Evolutionary conservation across 1,140 invertebrate species (phyloP).

Genomic region (Plutomurus gul): DNA sequence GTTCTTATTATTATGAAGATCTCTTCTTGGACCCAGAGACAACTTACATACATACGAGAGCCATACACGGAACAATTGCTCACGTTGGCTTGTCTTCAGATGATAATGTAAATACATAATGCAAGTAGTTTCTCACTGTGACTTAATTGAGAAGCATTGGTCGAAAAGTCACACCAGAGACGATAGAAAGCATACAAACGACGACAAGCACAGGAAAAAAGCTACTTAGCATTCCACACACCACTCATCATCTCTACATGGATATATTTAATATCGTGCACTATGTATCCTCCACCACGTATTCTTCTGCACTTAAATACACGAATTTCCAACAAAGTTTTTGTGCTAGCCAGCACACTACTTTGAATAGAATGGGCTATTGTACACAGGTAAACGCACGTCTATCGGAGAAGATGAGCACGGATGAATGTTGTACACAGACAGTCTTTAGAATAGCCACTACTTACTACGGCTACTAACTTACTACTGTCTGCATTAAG

Average conservation of each 20-base stretch:
- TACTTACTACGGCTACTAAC: too few relatives aligned
- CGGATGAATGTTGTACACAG: too few relatives aligned
- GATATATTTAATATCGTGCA: slow-evolving; percentile 22
- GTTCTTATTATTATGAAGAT: slow-evolving; percentile 20
- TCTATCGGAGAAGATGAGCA: neutral
- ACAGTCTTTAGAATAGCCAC: too few relatives aligned
- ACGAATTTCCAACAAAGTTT: neutral
- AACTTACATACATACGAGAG: neutral
- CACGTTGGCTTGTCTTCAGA: neutral
- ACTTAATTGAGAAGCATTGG: slow-evolving; percentile 29
- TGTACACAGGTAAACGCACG: neutral
- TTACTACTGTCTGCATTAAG: too few relatives aligned
- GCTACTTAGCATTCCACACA: slow-evolving; percentile 26
- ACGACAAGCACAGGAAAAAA: neutral
- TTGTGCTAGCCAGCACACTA: neutral
- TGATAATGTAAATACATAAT: slow-evolving; percentile 27
- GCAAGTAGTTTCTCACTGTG: slow-evolving; percentile 19
- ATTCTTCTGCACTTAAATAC: neutral
- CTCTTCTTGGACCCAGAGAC: neutral
- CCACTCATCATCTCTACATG: slow-evolving; percentile 18
- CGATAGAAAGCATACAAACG: slow-evolving; percentile 5
- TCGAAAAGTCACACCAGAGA: slow-evolving; percentile 23
- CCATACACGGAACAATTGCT: neutral
- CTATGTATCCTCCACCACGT: neutral
- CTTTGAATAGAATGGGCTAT: slow-evolving; percentile 6